Evolutionary conservation across 2,113 vertebrate species (phyloP), one percentile per base, ranked within the genome.

Genomic region (pig (Sus scrofa)): DNA sequence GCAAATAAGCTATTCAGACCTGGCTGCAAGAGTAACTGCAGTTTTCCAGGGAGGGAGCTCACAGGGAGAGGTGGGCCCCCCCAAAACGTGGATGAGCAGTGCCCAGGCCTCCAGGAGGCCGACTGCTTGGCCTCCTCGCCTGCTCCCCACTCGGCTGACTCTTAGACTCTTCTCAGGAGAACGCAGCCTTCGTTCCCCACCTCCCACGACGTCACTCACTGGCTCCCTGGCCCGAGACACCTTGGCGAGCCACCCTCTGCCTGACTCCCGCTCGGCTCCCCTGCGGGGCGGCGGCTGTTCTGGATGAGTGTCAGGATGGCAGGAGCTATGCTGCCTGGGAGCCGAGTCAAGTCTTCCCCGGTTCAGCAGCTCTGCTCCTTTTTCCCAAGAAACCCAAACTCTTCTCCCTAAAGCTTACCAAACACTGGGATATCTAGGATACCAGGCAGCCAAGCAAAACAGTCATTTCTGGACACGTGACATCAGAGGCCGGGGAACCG

Each of bases 141-240:
- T 83, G 16, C 24, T 87, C 11, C 44, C 32, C 14, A 50, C 1
- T 32, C 34, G 50, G 7, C 15, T 27, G 20, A 34, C n/a, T 89
- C 77, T 62, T 89, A 16, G 94, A 37, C 26, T 58, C 58, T 67
- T 88, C 79, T 92, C 75, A 94, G 78, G 56, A 50, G 89, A 44
- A 44, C 44, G 8, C 44, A 63, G 37, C 0, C 68, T 85, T 91
- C 18, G 2, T 89, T 78, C 73, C 6, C 44, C 60, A 12, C 63
- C 27, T 65, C 63, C 30, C 27, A 30, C 6, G 13, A 30, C 13
- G 63, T 30, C 65, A 11, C 32, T 65, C 11, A 14, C 24, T 32
- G 65, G 4, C 63, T 4, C 27, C 27, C 30, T 14, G 54, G 65
- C 65, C n/a, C n/a, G 75, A 95, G 37, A 37, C 44, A 8, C 44